Evolutionary conservation across 2,113 vertebrate species (phyloP).

Genomic region (Emydura subglobosa): DNA sequence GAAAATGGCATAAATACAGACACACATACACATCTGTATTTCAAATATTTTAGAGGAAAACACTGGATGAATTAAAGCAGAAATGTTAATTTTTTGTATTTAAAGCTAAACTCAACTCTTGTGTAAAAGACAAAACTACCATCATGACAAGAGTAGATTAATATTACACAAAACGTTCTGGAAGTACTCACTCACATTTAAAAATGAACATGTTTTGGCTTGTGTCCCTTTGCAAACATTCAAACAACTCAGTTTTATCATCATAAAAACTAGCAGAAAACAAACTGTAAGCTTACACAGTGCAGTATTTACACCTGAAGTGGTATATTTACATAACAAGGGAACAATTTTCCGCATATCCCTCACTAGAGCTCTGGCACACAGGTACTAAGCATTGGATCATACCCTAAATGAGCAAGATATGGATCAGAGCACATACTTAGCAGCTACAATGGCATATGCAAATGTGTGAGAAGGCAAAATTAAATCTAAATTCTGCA

Average conservation of each 20-base stretch:
- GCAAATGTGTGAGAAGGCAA: background rate
- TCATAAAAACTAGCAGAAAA: background rate
- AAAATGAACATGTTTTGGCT: fast-evolving
- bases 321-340: background rate
- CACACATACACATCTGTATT: background rate
- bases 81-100: background rate
- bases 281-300: background rate
- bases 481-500: background rate
- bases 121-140: background rate
- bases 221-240: background rate
- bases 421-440: background rate
- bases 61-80: background rate
- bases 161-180: background rate
- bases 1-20: background rate
- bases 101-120: background rate
- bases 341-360: background rate
- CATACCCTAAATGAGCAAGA: constrained; percentile 13
- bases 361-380: constrained; percentile 13
- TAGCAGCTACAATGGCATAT: background rate
- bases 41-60: background rate
- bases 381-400: background rate
- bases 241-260: background rate
- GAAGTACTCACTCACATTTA: background rate
- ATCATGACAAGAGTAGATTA: background rate
- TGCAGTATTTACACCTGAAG: background rate